Percentiles rank a stretch among this genome's conserved stretches.
phyloP scores from a whole-genome alignment of 2,797 vertebrate species.

The Myoxocephalus aenaeus region DNA sequence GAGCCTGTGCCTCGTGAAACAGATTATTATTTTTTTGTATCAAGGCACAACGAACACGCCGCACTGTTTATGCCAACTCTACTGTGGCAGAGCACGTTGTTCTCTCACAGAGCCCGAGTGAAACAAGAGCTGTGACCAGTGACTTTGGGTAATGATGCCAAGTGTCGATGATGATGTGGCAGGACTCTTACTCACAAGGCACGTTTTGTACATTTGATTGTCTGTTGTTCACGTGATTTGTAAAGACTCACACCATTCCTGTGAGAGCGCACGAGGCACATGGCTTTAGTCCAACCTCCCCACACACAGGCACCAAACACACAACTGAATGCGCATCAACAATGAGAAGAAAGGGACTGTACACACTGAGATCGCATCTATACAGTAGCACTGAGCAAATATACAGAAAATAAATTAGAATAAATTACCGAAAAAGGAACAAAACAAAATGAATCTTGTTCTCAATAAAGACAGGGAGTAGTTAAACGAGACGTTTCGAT shows the following conservation, averaged over 20 bases:
- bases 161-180: slow-evolving; percentile 62
- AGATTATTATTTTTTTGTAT: background rate
- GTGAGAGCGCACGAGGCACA: slow-evolving; percentile 76
- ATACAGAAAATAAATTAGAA: slow-evolving; percentile 85
- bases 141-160: slow-evolving; percentile 61
- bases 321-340: slow-evolving; percentile 73
- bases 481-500: slow-evolving; percentile 33
- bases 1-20: slow-evolving; percentile 77
- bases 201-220: slow-evolving; percentile 82
- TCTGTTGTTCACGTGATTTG: slow-evolving; percentile 68
- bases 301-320: slow-evolving; percentile 69
- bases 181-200: slow-evolving; percentile 81
- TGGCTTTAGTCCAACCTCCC: slow-evolving; percentile 79
- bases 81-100: slow-evolving; percentile 17
- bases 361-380: slow-evolving; percentile 79
- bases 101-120: slow-evolving; percentile 57
- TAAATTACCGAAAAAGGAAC: slow-evolving; percentile 78
- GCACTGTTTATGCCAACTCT: slow-evolving; percentile 34
- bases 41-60: slow-evolving; percentile 34
- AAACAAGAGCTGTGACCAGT: slow-evolving; percentile 59
- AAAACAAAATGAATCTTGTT: slow-evolving; percentile 58
- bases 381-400: slow-evolving; percentile 84
- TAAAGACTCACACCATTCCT: slow-evolving; percentile 59
- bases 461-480: slow-evolving; percentile 66
- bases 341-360: slow-evolving; percentile 75